A percentile compares a stretch with the other conserved stretches of the same genome.
These are phyloP conservation scores for Tuta absoluta DNA, from an alignment of 2,888 invertebrate species.

Conservation along the genomic window DNA sequence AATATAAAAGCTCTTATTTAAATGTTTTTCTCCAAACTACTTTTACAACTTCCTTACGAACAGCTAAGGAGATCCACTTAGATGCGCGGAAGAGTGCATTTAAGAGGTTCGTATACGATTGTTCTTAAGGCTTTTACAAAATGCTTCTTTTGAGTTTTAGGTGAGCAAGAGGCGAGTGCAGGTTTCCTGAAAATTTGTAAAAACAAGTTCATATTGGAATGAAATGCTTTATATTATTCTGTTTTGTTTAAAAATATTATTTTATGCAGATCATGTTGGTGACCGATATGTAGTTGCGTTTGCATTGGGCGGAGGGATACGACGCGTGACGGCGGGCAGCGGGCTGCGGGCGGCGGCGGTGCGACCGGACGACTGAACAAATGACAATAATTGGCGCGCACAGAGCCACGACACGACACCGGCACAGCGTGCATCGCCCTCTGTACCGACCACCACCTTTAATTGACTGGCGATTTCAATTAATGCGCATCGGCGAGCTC, in stretches of 20 bases:
- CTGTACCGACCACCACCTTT: slow-evolving; percentile 57
- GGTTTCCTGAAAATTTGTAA: neutral
- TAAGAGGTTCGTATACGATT: slow-evolving; percentile 18
- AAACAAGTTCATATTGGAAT: neutral
- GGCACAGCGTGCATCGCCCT: slow-evolving; percentile 41
- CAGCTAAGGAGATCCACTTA: slow-evolving; percentile 22
- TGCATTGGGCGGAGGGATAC: neutral
- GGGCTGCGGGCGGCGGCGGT: slow-evolving; percentile 34
- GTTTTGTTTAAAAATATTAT: slow-evolving; percentile 10
- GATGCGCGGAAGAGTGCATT: slow-evolving; percentile 14
- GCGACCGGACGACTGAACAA: slow-evolving; percentile 59
- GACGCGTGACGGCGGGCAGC: neutral
- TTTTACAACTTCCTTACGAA: slow-evolving; percentile 23
- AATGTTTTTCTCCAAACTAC: slow-evolving; percentile 24
- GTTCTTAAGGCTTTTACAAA: slow-evolving; percentile 21
- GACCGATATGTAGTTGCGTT: slow-evolving; percentile 14
- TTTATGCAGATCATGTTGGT: neutral
- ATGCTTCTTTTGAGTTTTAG: slow-evolving; percentile 12
- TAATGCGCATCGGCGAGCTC: slow-evolving; percentile 65
- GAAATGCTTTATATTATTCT: neutral
- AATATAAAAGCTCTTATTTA: slow-evolving; percentile 26
- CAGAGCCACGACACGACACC: slow-evolving; percentile 49
- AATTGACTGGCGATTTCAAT: slow-evolving; percentile 77
- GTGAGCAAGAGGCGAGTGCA: neutral
- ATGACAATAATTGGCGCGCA: slow-evolving; percentile 70